Evolutionary conservation across 2,797 vertebrate genomes (phyloP), one percentile per base, ranked within the genome.

Genomic region (Urosaurus nigricauda): DNA sequence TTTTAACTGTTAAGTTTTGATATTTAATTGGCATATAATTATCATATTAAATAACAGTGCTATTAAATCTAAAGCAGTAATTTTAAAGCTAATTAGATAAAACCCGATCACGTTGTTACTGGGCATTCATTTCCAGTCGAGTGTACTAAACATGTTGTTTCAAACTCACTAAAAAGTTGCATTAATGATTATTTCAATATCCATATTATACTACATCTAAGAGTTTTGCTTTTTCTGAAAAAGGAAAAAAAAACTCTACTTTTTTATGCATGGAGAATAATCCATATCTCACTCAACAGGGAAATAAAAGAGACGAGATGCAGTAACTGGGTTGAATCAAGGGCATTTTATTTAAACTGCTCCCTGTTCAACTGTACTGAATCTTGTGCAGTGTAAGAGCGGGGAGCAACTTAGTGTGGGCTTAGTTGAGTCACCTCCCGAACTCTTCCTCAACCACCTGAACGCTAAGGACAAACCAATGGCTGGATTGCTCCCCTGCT

Each of bases 11-110:
- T 88, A 75, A 29, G 51, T 90, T 93, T 88, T 90, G 82, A 87
- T 93, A 91, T 93, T 80, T 87, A 91, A 89, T 58, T 94, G 84
- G 75, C 88, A n/a, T 90, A 65, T 91, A 51, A 83, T 93, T 94
- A 94, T 85, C 65, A 81, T 90, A 83, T 14, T 87, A 71, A 92
- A 91, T 92, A 93, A 65, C 86, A 79, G 71, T 87, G 21, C 68
- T 73, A 24, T 86, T 92, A 88, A 94, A 88, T 93, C 83, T 80
- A 86, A 90, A 89, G 80, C 70, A 79, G 90, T 89, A 84, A 63
- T 14, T 74, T 8, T 37, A 78, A 32, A 60, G 83, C 37, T 71
- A 43, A 83, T 87, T 87, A 87, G 47, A 88, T 47, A 88, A 56
- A 84, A 83, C 87, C 87, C 83, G 60, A 3, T 84, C 60, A 21